Conservation (phyloP, 2,113 vertebrate species). For the Propithecus coquereli region DNA sequence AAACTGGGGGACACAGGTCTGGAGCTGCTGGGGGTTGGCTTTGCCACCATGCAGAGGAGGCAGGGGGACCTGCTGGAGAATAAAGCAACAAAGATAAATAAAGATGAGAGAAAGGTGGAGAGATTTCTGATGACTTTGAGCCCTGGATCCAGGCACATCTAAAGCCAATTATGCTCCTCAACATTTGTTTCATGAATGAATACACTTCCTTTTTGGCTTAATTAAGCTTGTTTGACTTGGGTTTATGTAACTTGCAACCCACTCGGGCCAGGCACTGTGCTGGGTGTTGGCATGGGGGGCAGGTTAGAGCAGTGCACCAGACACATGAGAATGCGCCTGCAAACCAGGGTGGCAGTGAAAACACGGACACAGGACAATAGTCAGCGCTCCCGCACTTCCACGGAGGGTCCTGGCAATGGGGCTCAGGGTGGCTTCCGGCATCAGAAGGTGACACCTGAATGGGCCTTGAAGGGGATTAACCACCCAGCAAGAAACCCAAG, state of each 20-base stretch:
- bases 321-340: neutral
- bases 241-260: constrained; percentile 33
- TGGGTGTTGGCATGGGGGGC: neutral
- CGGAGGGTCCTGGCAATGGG: neutral
- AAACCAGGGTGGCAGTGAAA: neutral
- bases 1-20: neutral
- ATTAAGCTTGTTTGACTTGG: neutral
- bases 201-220: neutral
- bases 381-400: neutral
- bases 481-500: neutral
- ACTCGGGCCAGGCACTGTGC: neutral
- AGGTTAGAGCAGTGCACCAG: neutral
- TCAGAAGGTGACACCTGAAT: neutral
- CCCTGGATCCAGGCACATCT: neutral
- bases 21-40: neutral
- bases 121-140: neutral
- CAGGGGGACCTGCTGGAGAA: neutral
- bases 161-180: neutral
- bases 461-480: neutral
- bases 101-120: neutral
- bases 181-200: constrained; percentile 25
- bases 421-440: neutral
- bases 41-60: neutral
- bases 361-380: neutral
- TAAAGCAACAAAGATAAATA: neutral